These are phyloP conservation scores for Tapirus terrestris DNA, from an alignment of 2,113 vertebrate genomes.

Conservation along the genomic window DNA sequence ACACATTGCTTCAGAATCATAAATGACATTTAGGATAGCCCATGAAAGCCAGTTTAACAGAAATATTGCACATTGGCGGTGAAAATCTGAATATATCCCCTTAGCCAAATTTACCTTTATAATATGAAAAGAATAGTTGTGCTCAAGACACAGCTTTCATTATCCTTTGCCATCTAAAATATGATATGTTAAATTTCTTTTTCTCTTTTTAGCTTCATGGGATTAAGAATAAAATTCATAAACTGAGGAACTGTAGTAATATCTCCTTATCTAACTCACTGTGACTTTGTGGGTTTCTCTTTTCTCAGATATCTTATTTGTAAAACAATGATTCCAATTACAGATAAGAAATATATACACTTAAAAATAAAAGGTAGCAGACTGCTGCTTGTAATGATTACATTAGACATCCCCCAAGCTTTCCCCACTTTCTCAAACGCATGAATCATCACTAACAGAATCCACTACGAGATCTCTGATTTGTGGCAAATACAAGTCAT, in stretches of 20 bases:
- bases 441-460: not conserved
- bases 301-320: not conserved
- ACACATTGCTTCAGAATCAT: not conserved
- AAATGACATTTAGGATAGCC: not conserved
- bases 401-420: not conserved
- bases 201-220: not conserved
- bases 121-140: not conserved
- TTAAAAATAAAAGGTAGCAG: not conserved
- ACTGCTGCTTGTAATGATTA: not conserved
- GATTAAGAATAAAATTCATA: not conserved
- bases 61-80: not conserved
- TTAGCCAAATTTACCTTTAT: slow-evolving; percentile 6
- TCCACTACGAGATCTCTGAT: not conserved
- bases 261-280: not conserved
- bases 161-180: not conserved
- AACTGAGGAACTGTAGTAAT: not conserved
- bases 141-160: not conserved
- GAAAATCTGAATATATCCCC: not conserved
- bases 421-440: not conserved
- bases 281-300: not conserved
- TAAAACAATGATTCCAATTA: slow-evolving; percentile 1
- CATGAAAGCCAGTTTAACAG: not conserved
- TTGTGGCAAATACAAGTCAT: not conserved
- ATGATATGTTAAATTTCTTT: not conserved
- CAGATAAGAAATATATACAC: not conserved